Conservation (phyloP, 2,888 invertebrate species). For the Aleiodes leptofemur region DNA sequence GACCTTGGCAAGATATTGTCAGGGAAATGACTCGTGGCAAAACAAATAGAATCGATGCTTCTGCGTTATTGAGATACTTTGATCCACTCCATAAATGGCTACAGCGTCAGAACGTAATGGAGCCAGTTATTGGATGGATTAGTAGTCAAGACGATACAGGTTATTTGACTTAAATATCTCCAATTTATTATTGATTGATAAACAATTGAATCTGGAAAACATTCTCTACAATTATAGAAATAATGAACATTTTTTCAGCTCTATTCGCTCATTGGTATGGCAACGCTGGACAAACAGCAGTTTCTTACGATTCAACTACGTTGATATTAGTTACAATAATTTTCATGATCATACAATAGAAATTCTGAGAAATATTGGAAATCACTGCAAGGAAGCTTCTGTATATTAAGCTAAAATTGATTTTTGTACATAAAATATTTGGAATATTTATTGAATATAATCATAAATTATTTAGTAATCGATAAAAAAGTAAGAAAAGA, state of each 20-base stretch:
- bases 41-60: slow-evolving; percentile 84
- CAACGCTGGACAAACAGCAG: slow-evolving; percentile 36
- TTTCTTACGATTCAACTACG: neutral
- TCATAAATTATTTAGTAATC: slow-evolving; percentile 11
- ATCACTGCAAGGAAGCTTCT: neutral
- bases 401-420: no score
- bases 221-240: slow-evolving; percentile 61
- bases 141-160: slow-evolving; percentile 82
- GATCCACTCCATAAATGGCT: slow-evolving; percentile 88
- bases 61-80: slow-evolving; percentile 88
- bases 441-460: slow-evolving; percentile 34
- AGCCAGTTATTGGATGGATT: slow-evolving; percentile 86
- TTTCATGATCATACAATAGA: neutral
- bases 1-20: slow-evolving; percentile 84
- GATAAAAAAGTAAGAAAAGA: neutral
- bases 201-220: slow-evolving; percentile 35
- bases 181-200: neutral
- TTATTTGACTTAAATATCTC: slow-evolving; percentile 48
- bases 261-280: slow-evolving; percentile 72
- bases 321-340: slow-evolving; percentile 22
- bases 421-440: slow-evolving; percentile 16
- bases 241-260: slow-evolving; percentile 60
- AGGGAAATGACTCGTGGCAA: slow-evolving; percentile 83
- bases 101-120: slow-evolving; percentile 84
- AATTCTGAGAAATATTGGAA: neutral